A percentile compares a stretch with the other conserved stretches of the same genome.
These are phyloP conservation scores for Rhabdomys pumilio DNA, from an alignment of 2,797 vertebrate genomes.

Conservation along the genomic window DNA sequence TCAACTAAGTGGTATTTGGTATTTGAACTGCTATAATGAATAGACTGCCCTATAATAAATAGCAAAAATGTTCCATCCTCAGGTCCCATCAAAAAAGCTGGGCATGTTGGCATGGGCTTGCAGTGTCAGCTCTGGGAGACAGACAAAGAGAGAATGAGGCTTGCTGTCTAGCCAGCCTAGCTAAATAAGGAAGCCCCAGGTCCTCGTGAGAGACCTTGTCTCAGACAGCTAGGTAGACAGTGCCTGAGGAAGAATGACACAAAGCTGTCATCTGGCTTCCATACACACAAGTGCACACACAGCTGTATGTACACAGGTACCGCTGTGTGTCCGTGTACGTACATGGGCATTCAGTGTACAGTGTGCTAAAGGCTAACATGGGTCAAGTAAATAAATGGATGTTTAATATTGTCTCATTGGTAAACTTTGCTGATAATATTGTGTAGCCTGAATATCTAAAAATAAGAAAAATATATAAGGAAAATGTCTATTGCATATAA, in stretches of 20 bases:
- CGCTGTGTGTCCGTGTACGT: too few species aligned
- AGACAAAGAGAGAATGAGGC: background rate
- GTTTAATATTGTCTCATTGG: conserved; percentile 16
- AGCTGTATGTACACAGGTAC: background rate
- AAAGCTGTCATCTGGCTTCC: background rate
- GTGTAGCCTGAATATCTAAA: background rate
- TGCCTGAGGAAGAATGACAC: background rate
- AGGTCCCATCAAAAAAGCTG: background rate
- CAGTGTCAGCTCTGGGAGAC: background rate
- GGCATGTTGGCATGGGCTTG: background rate
- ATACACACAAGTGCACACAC: background rate
- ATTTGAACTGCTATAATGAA: background rate
- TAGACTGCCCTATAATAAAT: background rate
- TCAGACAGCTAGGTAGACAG: background rate
- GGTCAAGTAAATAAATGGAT: background rate
- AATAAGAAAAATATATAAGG: background rate
- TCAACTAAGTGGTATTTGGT: background rate
- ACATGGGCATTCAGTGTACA: background rate
- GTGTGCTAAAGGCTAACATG: background rate
- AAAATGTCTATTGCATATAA: background rate
- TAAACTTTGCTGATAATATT: background rate
- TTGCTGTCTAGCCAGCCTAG: background rate
- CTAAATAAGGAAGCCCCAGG: background rate
- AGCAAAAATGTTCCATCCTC: background rate
- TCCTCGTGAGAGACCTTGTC: background rate